phyloP scores from a whole-genome alignment of 2,797 vertebrate species.

The Tokudaia muenninki region DNA sequence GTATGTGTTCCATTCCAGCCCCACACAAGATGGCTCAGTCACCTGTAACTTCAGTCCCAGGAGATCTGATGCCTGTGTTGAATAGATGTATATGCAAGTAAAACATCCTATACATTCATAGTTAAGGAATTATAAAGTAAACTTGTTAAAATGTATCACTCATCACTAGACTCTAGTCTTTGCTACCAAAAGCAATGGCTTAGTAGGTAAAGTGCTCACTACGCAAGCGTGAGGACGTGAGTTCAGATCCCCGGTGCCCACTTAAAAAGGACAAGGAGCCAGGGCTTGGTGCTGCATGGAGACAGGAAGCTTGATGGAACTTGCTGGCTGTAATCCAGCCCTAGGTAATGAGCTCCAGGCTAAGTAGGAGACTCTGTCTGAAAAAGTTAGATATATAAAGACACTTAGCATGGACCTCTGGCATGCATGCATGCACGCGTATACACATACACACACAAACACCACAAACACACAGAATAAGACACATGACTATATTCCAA shows the following conservation, averaged over 20 bases:
- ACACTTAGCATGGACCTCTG: background rate
- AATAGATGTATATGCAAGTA: background rate
- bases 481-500: background rate
- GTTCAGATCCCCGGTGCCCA: background rate
- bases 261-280: background rate
- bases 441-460: background rate
- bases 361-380: background rate
- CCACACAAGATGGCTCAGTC: background rate
- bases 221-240: background rate
- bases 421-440: fast-evolving
- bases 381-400: background rate
- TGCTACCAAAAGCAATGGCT: background rate
- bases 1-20: background rate
- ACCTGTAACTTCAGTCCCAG: background rate
- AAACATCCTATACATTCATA: background rate
- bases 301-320: background rate
- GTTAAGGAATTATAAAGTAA: background rate
- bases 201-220: background rate
- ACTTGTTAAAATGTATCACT: background rate
- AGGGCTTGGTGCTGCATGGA: background rate
- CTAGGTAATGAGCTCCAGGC: background rate
- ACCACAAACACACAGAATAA: background rate
- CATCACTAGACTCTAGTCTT: background rate
- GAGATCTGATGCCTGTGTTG: background rate
- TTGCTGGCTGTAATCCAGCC: background rate